phyloP scores from a whole-genome alignment of 2,888 invertebrate species.

The Augiades crinisus region DNA sequence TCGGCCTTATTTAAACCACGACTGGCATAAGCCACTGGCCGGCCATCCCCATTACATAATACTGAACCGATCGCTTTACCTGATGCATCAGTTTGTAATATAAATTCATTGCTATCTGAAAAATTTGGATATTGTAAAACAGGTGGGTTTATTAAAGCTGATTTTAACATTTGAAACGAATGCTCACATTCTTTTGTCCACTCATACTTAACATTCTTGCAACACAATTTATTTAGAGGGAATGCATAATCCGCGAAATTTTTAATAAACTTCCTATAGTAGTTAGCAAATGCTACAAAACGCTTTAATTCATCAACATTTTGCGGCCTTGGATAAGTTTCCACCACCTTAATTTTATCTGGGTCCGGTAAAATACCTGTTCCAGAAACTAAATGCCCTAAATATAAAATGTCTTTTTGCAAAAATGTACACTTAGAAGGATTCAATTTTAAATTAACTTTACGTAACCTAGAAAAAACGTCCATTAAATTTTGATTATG shows the following conservation, averaged over 20 bases:
- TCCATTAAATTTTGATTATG: slow-evolving; percentile 22
- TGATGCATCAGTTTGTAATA: slow-evolving; percentile 29
- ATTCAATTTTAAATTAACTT: slow-evolving; percentile 24
- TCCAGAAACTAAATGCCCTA: slow-evolving; percentile 18
- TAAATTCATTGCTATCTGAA: slow-evolving; percentile 23
- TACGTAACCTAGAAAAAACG: slow-evolving; percentile 11
- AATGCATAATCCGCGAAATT: slow-evolving; percentile 18
- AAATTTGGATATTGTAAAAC: slow-evolving; percentile 28
- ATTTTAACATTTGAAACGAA: slow-evolving; percentile 25
- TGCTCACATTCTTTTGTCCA: slow-evolving; percentile 29
- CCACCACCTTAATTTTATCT: background rate
- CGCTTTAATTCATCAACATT: slow-evolving; percentile 13
- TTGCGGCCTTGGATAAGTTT: slow-evolving; percentile 17
- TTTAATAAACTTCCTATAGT: slow-evolving; percentile 18
- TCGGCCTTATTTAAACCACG: slow-evolving; percentile 29
- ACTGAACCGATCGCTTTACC: slow-evolving; percentile 22
- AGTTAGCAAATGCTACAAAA: slow-evolving; percentile 19
- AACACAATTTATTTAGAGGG: slow-evolving; percentile 28
- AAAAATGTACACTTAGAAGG: slow-evolving; percentile 22
- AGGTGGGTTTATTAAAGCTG: slow-evolving; percentile 19
- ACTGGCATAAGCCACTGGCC: slow-evolving; percentile 31
- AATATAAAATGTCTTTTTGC: slow-evolving; percentile 21
- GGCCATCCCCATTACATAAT: slow-evolving; percentile 17
- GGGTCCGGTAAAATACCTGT: slow-evolving; percentile 21
- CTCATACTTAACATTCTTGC: slow-evolving; percentile 24